Percentiles rank a stretch among this genome's conserved stretches.
Evolutionary conservation across 2,888 invertebrate genomes (phyloP).

Genomic region (Parnassius orleans): DNA sequence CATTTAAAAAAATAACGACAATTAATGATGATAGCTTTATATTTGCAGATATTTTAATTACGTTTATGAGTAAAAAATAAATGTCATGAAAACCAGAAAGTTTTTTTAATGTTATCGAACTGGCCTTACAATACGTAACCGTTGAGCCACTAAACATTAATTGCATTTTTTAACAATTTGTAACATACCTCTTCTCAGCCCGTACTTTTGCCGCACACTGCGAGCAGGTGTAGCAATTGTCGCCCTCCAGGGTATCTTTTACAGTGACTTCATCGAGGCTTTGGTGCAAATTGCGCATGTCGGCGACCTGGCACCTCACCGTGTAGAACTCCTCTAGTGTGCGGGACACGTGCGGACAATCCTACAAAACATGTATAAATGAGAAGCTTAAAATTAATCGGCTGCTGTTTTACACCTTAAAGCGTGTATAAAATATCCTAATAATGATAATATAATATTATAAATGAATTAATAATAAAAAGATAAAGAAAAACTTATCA

Average conservation of each 20-base stretch:
- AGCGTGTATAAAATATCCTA: too few relatives aligned
- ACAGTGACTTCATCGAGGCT: conserved; percentile 98
- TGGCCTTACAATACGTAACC: too few relatives aligned
- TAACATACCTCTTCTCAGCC: conserved; percentile 92
- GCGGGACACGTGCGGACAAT: conserved; percentile 96
- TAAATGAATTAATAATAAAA: too few relatives aligned
- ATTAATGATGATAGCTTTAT: too few relatives aligned
- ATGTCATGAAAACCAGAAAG: too few relatives aligned
- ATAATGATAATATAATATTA: too few relatives aligned
- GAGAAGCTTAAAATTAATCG: background rate
- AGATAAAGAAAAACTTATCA: too few relatives aligned
- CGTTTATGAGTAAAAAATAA: too few relatives aligned
- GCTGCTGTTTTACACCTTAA: background rate
- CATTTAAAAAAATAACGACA: too few relatives aligned
- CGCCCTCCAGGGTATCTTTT: conserved; percentile 97
- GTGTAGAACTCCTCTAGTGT: conserved; percentile 98
- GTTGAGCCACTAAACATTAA: too few relatives aligned
- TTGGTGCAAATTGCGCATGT: conserved; percentile 97
- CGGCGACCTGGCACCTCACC: conserved; percentile 96
- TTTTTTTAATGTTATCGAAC: too few relatives aligned
- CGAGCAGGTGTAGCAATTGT: conserved; percentile 98
- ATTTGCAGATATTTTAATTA: too few relatives aligned
- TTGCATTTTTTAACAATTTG: background rate
- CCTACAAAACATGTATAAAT: conserved; percentile 67
- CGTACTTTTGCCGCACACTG: conserved; percentile 97